Evolutionary conservation across 37 sponge, comb jelly and placozoan genomes (phyloP).

Genomic region (Geodia barretti): DNA sequence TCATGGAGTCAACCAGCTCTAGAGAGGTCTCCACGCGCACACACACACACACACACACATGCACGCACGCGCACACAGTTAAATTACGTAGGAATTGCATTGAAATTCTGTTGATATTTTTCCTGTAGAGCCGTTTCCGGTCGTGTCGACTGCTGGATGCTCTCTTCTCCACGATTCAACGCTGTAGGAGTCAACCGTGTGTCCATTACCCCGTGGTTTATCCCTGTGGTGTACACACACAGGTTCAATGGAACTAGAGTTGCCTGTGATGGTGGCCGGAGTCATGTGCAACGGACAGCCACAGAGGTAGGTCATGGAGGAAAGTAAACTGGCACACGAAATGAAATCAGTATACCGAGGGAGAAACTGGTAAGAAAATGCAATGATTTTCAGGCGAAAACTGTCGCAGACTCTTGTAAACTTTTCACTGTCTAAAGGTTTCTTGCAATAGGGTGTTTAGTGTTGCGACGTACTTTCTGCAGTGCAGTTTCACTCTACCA

Average conservation of each 20-base stretch:
- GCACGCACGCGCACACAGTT: too few relatives aligned
- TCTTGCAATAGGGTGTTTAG: too few relatives aligned
- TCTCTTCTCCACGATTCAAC: neutral
- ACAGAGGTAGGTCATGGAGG: too few relatives aligned
- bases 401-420: neutral
- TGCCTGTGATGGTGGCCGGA: constrained; percentile 25
- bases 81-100: neutral
- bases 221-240: too few relatives aligned
- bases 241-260: constrained; percentile 40
- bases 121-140: neutral
- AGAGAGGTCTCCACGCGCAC: too few relatives aligned
- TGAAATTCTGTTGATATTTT: neutral
- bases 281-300: constrained; percentile 48
- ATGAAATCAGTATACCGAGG: too few relatives aligned
- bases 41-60: too few relatives aligned
- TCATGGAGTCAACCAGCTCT: neutral
- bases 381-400: neutral
- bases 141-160: neutral
- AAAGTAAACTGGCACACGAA: too few relatives aligned
- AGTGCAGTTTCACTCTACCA: constrained; percentile 45
- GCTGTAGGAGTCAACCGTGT: too few relatives aligned
- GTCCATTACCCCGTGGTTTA: neutral
- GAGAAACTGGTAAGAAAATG: neutral
- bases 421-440: neutral
- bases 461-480: too few relatives aligned